phyloP scores from a whole-genome alignment of 1,140 invertebrate genomes.

The Lineus longissimus region DNA sequence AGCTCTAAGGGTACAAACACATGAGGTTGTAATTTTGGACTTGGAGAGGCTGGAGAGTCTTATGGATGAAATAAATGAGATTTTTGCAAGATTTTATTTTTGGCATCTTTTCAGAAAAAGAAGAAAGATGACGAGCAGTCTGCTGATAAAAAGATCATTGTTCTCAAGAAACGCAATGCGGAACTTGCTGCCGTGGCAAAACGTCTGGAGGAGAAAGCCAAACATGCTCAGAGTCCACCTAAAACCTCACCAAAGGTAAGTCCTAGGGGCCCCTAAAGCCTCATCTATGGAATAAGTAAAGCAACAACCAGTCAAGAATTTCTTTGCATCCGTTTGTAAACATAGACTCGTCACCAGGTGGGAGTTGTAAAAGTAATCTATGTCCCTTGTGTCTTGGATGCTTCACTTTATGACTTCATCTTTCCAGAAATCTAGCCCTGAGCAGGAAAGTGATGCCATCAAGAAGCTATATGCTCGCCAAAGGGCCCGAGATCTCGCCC shows the following conservation, averaged over 20 bases:
- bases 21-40: too few relatives aligned
- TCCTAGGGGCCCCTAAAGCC: constrained; percentile 11
- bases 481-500: constrained; percentile 44
- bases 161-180: constrained; percentile 53
- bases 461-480: constrained; percentile 52
- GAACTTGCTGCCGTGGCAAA: constrained; percentile 54
- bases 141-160: constrained; percentile 52
- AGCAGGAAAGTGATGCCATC: constrained; percentile 46
- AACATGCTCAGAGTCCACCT: constrained; percentile 39
- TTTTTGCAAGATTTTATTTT: neutral
- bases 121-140: constrained; percentile 53
- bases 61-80: too few relatives aligned
- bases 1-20: too few relatives aligned
- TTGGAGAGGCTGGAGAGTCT: too few relatives aligned
- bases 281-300: too few relatives aligned
- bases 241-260: constrained; percentile 24
- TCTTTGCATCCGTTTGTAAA: too few relatives aligned
- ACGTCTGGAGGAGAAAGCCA: constrained; percentile 55
- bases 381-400: too few relatives aligned
- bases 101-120: constrained; percentile 30
- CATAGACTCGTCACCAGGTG: too few relatives aligned
- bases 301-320: too few relatives aligned
- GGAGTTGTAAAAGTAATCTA: too few relatives aligned
- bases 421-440: neutral
- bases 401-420: too few relatives aligned